Evolutionary conservation across 2,797 vertebrate species (phyloP), one percentile per base, ranked within the genome.

Genomic region (Enoplosus armatus): DNA sequence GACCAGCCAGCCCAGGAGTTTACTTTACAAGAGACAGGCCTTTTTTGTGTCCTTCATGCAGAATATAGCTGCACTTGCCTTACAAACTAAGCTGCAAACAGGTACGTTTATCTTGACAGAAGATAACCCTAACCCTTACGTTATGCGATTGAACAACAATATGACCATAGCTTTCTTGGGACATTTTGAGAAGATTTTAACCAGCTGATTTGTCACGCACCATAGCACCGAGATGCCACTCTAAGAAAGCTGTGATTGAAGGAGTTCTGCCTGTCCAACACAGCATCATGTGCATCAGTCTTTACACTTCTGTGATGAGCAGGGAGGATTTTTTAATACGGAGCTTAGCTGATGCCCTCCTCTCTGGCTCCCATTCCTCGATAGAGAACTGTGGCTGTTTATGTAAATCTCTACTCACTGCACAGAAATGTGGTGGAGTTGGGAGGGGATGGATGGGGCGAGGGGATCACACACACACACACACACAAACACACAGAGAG

Each of bases 361-460:
- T 70, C 85, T 72, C 66, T 37, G 65, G 75, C 71, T 88, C 68
- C 48, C 65, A 66, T 89, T 91, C 84, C 85, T 87, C 62, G 85
- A 92, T 79, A 81, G 83, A 74, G 79, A 64, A 83, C 75, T 78
- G 71, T 64, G 51, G 73, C 72, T 77, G 77, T 92, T 91, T 85
- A 85, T 90, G 79, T 90, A 90, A 92, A 89, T 54, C 67, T 79
- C 83, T 82, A 66, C 79, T 92, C 90, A 92, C 71, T 75, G 80
- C 79, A 77, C 74, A 88, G 90, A 92, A 89, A 94, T 90, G 84
- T 83, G 79, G 66, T 80, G 1, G 29, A 22, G 56, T 27, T 77
- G 85, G 48, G 83, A 73, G 85, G 78, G 79, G 51, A 73, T 45
- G 63, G 64, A 72, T 31, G 68, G 76, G 61, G 82, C 61, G 35